phyloP scores from a whole-genome alignment of 2,797 vertebrate genomes.

The Hapalemur alaotrensis region DNA sequence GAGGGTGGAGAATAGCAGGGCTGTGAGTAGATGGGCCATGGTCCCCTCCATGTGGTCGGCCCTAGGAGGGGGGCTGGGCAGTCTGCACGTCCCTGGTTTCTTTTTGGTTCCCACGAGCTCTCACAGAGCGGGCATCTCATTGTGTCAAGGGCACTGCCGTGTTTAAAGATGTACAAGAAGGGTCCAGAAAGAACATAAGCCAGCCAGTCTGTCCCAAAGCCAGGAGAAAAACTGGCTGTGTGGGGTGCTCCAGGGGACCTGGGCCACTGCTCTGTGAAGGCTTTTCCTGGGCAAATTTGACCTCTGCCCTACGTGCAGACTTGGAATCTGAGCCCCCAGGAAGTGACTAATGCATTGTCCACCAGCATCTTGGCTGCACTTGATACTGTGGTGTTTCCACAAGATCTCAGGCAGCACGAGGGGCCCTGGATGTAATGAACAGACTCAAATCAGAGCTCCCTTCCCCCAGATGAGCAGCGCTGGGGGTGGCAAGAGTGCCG shows the following conservation, averaged over 20 bases:
- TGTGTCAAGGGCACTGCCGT: not conserved
- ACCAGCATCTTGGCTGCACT: not conserved
- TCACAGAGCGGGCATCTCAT: not conserved
- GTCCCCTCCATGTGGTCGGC: not conserved
- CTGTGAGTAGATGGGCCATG: not conserved
- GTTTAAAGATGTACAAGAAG: not conserved
- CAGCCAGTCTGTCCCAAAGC: not conserved
- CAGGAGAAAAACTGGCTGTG: not conserved
- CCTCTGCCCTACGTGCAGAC: not conserved
- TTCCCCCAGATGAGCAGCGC: accelerated
- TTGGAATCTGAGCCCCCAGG: not conserved
- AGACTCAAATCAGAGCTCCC: not conserved
- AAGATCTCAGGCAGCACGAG: not conserved
- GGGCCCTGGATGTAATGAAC: not conserved
- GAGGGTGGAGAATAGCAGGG: accelerated
- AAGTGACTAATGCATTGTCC: not conserved
- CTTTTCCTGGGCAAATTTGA: not conserved
- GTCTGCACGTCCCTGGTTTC: not conserved
- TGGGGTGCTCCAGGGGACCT: not conserved
- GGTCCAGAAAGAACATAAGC: not conserved
- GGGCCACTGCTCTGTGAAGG: not conserved
- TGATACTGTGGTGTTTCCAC: not conserved
- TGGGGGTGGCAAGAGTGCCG: not conserved
- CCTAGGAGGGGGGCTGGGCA: not conserved
- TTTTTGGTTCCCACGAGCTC: not conserved